A percentile compares a stretch with the other conserved stretches of the same genome.
Evolutionary conservation across 2,797 vertebrate genomes (phyloP).

Genomic region (Gallirallus australis): DNA sequence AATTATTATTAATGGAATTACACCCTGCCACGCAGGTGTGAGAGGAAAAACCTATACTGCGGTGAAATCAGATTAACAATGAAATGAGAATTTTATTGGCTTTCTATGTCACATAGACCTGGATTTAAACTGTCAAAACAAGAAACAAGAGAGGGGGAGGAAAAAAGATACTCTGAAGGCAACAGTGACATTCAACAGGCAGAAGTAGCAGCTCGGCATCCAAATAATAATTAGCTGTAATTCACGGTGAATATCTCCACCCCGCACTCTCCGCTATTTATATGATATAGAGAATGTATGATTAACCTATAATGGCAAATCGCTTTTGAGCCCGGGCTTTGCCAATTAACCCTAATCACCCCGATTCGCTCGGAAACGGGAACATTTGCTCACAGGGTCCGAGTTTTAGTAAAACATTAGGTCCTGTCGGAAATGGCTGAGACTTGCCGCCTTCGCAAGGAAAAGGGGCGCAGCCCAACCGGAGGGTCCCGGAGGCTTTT

Average conservation of each 20-base stretch:
- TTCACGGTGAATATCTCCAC: neutral
- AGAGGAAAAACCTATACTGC: constrained; percentile 80
- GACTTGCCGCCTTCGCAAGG: too few species aligned
- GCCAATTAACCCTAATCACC: neutral
- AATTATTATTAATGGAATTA: constrained; percentile 96
- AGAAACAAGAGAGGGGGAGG: constrained; percentile 40
- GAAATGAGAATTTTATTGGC: constrained; percentile 82
- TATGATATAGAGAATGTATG: neutral
- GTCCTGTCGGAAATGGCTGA: neutral
- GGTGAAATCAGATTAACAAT: constrained; percentile 85
- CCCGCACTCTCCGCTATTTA: neutral
- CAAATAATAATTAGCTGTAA: constrained; percentile 50
- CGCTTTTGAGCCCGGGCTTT: neutral
- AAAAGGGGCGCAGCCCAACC: neutral
- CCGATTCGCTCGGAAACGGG: neutral
- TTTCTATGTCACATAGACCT: constrained; percentile 74
- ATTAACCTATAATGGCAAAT: constrained; percentile 19
- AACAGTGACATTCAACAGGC: constrained; percentile 58
- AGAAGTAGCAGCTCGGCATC: constrained; percentile 30
- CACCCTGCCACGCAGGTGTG: constrained; percentile 93
- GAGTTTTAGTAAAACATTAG: neutral
- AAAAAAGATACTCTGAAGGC: constrained; percentile 51
- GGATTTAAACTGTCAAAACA: constrained; percentile 84
- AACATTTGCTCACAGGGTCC: neutral
- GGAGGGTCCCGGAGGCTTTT: rapidly evolving